phyloP scores from a whole-genome alignment of 2,113 vertebrate genomes.

The Falcunculus frontatus region DNA sequence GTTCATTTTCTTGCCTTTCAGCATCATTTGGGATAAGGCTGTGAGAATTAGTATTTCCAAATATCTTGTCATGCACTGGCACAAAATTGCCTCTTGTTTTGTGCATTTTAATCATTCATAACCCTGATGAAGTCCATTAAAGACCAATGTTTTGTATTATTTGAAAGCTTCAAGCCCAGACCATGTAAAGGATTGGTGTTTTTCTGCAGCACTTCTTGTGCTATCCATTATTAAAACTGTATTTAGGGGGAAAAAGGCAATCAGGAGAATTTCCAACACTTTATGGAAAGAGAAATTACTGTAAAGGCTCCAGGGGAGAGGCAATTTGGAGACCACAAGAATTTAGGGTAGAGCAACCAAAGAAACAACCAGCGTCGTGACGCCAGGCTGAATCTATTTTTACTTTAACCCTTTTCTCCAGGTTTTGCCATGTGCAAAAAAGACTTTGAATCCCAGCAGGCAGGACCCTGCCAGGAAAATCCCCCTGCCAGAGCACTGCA shows the following conservation, averaged over 20 bases:
- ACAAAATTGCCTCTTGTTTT: neutral
- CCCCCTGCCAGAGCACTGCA: conserved; percentile 77
- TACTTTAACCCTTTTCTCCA: neutral
- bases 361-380: neutral
- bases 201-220: neutral
- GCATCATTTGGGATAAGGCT: neutral
- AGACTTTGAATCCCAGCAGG: neutral
- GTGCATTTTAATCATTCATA: neutral
- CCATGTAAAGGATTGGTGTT: neutral
- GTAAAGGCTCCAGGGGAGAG: neutral
- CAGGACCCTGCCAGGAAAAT: conserved; percentile 4
- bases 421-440: neutral
- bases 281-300: neutral
- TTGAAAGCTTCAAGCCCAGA: neutral
- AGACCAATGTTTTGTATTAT: neutral
- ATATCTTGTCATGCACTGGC: neutral
- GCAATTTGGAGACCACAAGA: neutral
- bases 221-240: neutral
- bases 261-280: neutral
- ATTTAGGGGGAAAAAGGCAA: neutral
- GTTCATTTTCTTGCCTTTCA: neutral
- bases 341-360: neutral
- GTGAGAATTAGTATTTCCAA: neutral
- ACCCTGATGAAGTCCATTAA: neutral
- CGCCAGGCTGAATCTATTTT: neutral